phyloP scores from a whole-genome alignment of 2,797 vertebrate species.

The Nyctalus aviator region DNA sequence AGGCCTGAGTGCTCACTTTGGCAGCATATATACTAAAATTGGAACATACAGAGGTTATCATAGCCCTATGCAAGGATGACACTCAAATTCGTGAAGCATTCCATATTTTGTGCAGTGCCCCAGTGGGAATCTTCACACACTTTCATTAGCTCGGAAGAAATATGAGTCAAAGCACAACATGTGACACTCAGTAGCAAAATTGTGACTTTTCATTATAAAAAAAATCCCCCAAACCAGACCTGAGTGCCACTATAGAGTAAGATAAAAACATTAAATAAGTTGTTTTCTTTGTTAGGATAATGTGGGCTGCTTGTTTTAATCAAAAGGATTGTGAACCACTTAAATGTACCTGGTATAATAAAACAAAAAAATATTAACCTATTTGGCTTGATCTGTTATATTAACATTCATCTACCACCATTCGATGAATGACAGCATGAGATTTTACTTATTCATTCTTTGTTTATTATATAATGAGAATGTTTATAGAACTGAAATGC shows the following conservation, averaged over 20 bases:
- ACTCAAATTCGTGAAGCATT: background rate
- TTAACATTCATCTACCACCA: background rate
- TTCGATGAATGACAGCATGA: background rate
- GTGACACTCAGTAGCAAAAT: background rate
- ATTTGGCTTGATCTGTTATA: background rate
- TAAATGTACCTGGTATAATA: background rate
- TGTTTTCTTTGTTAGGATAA: background rate
- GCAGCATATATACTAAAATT: background rate
- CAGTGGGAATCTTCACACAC: background rate
- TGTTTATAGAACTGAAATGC: constrained; percentile 44
- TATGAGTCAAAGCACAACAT: background rate
- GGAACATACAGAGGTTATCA: background rate
- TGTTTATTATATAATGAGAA: constrained; percentile 39
- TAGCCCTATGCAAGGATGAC: background rate
- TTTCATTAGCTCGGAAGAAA: background rate
- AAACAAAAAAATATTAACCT: constrained; percentile 7
- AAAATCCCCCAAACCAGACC: background rate
- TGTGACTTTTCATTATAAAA: background rate
- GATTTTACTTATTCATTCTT: constrained; percentile 23
- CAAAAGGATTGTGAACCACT: background rate
- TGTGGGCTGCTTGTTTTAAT: background rate
- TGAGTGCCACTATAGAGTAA: background rate
- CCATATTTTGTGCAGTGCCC: background rate
- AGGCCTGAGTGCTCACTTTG: background rate
- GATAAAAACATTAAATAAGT: background rate